Conservation (phyloP, 2,888 invertebrate genomes). For the Ormia ochracea region DNA sequence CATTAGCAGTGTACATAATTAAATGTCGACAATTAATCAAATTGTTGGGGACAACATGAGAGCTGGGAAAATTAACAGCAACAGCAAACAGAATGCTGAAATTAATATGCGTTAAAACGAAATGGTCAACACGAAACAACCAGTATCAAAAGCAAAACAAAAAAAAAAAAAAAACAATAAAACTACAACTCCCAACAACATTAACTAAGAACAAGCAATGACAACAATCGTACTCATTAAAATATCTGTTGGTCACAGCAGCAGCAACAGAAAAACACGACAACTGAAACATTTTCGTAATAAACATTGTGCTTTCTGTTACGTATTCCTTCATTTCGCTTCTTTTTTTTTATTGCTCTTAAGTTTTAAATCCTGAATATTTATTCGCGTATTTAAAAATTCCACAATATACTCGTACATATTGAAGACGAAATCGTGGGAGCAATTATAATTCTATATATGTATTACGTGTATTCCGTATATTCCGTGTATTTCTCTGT, state of each 20-base stretch:
- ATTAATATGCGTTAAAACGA: conserved; percentile 65
- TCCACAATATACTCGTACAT: conserved; percentile 14
- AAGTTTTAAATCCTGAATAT: not conserved
- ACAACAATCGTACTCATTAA: conserved; percentile 64
- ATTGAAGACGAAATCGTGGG: conserved; percentile 74
- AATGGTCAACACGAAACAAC: conserved; percentile 58
- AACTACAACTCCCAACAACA: conserved; percentile 20
- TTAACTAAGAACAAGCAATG: conserved; percentile 25
- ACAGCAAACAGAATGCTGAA: conserved; percentile 58
- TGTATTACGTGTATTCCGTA: too few species aligned
- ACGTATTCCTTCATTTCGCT: not conserved
- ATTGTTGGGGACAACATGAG: conserved; percentile 68
- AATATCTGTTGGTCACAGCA: conserved; percentile 58
- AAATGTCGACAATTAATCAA: conserved; percentile 77
- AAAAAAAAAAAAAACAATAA: conserved; percentile 34
- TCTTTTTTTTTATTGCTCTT: not conserved
- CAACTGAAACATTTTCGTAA: conserved; percentile 48
- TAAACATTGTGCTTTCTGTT: conserved; percentile 11
- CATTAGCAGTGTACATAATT: conserved; percentile 71
- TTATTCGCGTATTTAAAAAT: not conserved
- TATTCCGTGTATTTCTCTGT: not conserved
- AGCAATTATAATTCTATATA: conserved; percentile 76
- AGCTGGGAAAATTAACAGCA: conserved; percentile 57
- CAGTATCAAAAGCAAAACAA: conserved; percentile 61
- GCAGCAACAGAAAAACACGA: conserved; percentile 42